phyloP scores from a whole-genome alignment of 2,888 invertebrate genomes.

The Diplolepis rosae region DNA sequence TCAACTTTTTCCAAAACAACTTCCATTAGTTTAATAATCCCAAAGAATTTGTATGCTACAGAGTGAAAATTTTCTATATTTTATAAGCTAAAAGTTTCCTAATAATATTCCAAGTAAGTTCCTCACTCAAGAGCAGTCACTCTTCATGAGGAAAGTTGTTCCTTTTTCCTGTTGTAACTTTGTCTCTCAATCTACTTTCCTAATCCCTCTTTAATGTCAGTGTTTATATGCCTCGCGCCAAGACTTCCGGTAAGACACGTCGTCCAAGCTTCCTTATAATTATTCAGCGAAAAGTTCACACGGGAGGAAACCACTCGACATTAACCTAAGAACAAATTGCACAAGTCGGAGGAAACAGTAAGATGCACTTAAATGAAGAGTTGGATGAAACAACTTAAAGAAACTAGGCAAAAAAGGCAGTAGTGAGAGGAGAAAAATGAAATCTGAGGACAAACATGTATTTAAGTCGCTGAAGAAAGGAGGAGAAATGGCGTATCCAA shows the following conservation, averaged over 20 bases:
- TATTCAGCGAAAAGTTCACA: conserved; percentile 42
- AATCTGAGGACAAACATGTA: not conserved
- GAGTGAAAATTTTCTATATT: too few species aligned
- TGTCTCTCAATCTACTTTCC: conserved; percentile 37
- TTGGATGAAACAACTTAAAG: not conserved
- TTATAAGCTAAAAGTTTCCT: not conserved
- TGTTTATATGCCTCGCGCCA: conserved; percentile 22
- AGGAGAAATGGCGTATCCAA: conserved; percentile 6
- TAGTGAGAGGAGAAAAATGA: not conserved
- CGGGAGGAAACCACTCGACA: conserved; percentile 15
- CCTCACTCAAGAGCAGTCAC: not conserved
- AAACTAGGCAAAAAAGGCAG: not conserved
- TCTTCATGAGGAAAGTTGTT: not conserved
- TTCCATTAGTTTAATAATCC: too few species aligned
- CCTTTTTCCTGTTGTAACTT: conserved; percentile 1
- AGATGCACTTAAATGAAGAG: conserved; percentile 6
- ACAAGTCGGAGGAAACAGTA: conserved; percentile 34
- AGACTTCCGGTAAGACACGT: conserved; percentile 40
- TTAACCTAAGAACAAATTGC: conserved; percentile 45
- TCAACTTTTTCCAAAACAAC: not conserved
- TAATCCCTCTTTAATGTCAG: conserved; percentile 45
- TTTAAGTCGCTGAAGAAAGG: conserved; percentile 30
- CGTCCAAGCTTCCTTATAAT: conserved; percentile 47
- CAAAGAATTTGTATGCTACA: too few species aligned
- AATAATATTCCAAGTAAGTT: not conserved